Conservation (phyloP, 2,888 invertebrate genomes). For the Oegoconia quadripuncta region DNA sequence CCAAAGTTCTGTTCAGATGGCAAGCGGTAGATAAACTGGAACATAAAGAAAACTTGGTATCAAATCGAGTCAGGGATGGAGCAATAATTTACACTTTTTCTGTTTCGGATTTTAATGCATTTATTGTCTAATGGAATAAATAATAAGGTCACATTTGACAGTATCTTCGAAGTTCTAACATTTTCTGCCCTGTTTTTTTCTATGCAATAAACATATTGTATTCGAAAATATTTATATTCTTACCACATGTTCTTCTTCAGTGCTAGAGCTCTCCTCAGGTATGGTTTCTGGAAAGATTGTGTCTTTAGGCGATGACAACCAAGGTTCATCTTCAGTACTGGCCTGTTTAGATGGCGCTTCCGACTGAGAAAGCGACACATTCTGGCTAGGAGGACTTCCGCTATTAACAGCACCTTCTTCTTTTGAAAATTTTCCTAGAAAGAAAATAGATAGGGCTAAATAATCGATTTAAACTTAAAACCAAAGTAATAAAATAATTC, state of each 20-base stretch:
- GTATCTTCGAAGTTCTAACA: no score
- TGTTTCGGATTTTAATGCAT: no score
- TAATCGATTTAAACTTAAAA: no score
- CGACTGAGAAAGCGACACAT: conserved; percentile 70
- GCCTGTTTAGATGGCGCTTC: conserved; percentile 74
- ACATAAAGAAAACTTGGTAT: conserved; percentile 16
- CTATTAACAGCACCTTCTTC: conserved; percentile 62
- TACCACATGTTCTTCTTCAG: conserved; percentile 94
- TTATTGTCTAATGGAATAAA: no score
- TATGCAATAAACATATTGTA: no score
- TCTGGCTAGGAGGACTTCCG: conserved; percentile 83
- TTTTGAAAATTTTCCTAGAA: conserved; percentile 64
- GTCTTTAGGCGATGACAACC: conserved; percentile 93
- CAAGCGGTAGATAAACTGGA: conserved; percentile 88
- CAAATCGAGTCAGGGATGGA: no score
- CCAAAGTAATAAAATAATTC: no score
- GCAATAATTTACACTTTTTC: no score
- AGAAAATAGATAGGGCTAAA: background rate
- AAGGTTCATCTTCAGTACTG: conserved; percentile 83
- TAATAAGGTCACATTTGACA: no score
- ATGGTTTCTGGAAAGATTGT: conserved; percentile 94
- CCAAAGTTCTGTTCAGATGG: conserved; percentile 86
- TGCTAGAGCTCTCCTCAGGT: conserved; percentile 94
- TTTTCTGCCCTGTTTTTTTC: no score
- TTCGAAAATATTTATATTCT: conserved; percentile 28